phyloP scores from a whole-genome alignment of 2,113 vertebrate genomes.

The Mugil cephalus region DNA sequence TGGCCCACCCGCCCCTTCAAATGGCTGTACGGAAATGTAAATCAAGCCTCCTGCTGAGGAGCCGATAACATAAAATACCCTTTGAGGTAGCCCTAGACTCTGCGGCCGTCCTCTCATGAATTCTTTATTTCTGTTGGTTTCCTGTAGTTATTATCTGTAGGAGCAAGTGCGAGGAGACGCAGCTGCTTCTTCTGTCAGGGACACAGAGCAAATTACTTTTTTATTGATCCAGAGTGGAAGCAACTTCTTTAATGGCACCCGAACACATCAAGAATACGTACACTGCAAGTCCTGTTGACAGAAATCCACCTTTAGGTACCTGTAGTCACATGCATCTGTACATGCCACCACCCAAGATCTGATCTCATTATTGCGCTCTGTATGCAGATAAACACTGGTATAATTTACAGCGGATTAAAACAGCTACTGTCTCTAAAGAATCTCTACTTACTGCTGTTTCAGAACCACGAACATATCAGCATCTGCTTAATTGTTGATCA shows the following conservation, averaged over 20 bases:
- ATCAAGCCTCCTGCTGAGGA: constrained; percentile 39
- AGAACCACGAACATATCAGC: too few species aligned
- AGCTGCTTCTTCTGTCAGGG: constrained; percentile 27
- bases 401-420: too few species aligned
- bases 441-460: too few species aligned
- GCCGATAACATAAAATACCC: constrained; percentile 41
- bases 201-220: constrained; percentile 63
- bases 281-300: too few species aligned
- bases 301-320: too few species aligned
- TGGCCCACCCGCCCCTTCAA: constrained; percentile 10
- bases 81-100: constrained; percentile 31
- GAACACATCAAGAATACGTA: constrained; percentile 12
- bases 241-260: constrained; percentile 47
- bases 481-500: too few species aligned
- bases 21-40: constrained; percentile 36
- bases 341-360: too few species aligned
- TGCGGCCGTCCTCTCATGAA: constrained; percentile 67
- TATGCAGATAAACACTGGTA: too few species aligned
- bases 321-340: too few species aligned
- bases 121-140: constrained; percentile 74
- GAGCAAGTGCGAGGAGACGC: constrained; percentile 41
- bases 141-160: constrained; percentile 59
- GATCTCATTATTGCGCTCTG: too few species aligned
- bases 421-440: too few species aligned
- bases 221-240: constrained; percentile 69